Evolutionary conservation across 2,113 vertebrate species (phyloP).

Genomic region (Rhadina sibilatrix): DNA sequence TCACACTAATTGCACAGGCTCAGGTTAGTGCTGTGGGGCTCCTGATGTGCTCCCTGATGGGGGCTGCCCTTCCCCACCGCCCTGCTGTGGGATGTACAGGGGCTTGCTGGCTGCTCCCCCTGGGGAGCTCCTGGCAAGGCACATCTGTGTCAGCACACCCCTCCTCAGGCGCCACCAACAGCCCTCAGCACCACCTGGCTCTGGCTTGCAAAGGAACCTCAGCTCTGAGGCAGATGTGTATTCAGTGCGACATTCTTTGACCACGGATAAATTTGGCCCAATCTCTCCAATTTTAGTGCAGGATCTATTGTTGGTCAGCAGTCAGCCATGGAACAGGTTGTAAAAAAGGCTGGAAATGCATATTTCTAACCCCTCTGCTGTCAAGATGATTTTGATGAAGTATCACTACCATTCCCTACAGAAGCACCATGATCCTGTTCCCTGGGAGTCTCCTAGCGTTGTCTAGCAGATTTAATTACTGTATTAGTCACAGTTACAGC

Average conservation of each 20-base stretch:
- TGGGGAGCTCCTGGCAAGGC: neutral
- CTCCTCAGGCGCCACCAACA: neutral
- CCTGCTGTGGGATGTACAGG: accelerated
- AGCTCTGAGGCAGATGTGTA: neutral
- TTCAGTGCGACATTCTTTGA: neutral
- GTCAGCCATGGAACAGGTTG: neutral
- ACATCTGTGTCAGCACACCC: accelerated
- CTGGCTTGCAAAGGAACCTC: neutral
- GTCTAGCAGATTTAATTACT: neutral
- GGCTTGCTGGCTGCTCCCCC: neutral
- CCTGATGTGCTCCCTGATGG: neutral
- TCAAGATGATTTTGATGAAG: neutral
- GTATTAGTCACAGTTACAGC: neutral
- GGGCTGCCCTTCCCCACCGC: neutral
- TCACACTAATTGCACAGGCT: neutral
- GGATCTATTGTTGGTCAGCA: neutral
- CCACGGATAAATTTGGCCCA: neutral
- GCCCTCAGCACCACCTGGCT: neutral
- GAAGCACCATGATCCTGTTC: neutral
- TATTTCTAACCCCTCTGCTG: neutral
- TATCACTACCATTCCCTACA: neutral
- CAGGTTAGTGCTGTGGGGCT: neutral
- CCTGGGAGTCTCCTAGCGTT: neutral
- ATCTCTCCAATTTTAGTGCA: neutral
- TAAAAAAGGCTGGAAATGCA: neutral